These are phyloP conservation scores for Protosalanx chinensis DNA, from an alignment of 2,797 vertebrate genomes.

Conservation along the genomic window DNA sequence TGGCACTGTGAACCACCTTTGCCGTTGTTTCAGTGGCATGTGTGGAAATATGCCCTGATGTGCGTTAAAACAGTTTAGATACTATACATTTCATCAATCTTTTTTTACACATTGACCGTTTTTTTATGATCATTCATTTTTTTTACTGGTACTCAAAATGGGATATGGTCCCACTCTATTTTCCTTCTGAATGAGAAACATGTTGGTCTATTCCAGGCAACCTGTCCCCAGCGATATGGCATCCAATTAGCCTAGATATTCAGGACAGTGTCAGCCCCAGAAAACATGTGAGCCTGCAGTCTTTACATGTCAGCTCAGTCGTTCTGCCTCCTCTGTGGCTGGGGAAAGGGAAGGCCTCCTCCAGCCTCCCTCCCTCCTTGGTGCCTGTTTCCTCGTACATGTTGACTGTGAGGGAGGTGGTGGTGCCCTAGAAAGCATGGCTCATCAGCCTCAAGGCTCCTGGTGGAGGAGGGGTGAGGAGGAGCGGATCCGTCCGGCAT, in stretches of 20 bases:
- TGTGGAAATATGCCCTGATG: not conserved
- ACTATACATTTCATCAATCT: too few relatives aligned
- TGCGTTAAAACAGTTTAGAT: not conserved
- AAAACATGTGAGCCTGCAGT: constrained; percentile 34
- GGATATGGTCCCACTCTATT: not conserved
- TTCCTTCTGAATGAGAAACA: not conserved
- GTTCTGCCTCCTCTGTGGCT: constrained; percentile 4
- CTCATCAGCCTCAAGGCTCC: constrained; percentile 53
- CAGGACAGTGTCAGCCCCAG: constrained; percentile 19
- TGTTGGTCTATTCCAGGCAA: constrained; percentile 17
- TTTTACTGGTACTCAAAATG: not conserved
- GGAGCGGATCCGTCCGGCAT: constrained; percentile 59
- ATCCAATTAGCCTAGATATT: constrained; percentile 49
- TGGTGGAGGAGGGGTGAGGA: constrained; percentile 68
- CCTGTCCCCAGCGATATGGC: constrained; percentile 28
- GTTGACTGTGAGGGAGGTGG: constrained; percentile 27
- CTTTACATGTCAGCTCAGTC: constrained; percentile 28
- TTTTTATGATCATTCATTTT: too few relatives aligned
- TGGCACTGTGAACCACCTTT: not conserved
- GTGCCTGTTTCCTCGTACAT: constrained; percentile 29
- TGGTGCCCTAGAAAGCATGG: constrained; percentile 59
- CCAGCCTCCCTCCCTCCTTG: constrained; percentile 1
- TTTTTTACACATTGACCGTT: too few relatives aligned
- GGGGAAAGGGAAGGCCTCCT: not conserved
- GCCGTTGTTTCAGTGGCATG: not conserved